Percentiles rank a stretch among this genome's conserved stretches.
These are phyloP conservation scores for Seira ritae DNA, from an alignment of 2,888 invertebrate genomes.

Conservation along the genomic window DNA sequence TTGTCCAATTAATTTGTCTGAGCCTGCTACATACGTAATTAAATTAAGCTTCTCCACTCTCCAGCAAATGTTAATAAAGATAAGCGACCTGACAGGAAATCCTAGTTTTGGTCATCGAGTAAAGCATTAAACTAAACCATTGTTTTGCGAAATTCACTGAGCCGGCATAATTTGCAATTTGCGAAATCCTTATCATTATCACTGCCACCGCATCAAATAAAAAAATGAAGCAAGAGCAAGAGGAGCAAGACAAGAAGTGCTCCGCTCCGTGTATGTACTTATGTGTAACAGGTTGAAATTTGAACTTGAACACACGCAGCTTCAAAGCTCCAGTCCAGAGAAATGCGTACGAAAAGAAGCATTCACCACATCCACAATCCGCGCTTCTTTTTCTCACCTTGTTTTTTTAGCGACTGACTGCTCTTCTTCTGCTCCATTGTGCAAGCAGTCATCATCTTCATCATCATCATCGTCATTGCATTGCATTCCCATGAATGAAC, in stretches of 20 bases:
- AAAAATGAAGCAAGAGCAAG: not conserved
- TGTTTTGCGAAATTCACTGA: not conserved
- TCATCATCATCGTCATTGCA: constrained; percentile 21
- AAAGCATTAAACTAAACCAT: not conserved
- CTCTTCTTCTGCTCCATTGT: not conserved
- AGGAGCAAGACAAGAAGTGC: no score
- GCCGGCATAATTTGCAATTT: not conserved
- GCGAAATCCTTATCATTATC: not conserved
- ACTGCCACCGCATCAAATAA: not conserved
- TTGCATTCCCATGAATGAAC: constrained; percentile 42
- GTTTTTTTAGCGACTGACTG: not conserved
- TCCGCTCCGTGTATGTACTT: no score
- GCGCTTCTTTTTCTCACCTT: not conserved
- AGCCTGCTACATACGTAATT: no score
- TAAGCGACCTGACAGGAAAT: constrained; percentile 5
- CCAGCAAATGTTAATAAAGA: not conserved
- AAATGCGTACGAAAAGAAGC: not conserved
- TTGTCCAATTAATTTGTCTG: no score
- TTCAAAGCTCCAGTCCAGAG: not conserved
- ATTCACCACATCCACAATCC: no score
- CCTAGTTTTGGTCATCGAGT: constrained; percentile 13
- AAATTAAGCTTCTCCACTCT: not conserved
- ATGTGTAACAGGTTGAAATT: no score
- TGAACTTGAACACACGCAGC: not conserved
- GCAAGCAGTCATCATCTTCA: constrained; percentile 1